phyloP scores from a whole-genome alignment of 2,888 invertebrate genomes.

The Mantis religiosa region DNA sequence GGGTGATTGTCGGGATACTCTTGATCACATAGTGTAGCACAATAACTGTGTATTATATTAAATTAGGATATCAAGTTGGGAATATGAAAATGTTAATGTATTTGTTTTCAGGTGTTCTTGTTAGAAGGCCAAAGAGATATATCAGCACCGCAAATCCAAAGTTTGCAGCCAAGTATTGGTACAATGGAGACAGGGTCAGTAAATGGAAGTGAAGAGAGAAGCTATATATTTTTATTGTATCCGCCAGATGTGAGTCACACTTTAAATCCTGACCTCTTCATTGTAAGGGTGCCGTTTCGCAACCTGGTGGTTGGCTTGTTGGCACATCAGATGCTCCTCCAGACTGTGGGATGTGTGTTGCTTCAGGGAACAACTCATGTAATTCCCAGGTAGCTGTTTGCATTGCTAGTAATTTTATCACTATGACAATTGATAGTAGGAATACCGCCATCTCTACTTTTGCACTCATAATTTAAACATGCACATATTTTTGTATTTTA shows the following conservation, averaged over 20 bases:
- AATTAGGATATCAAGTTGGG: not conserved
- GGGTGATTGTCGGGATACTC: too few relatives aligned
- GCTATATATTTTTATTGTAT: slow-evolving; percentile 84
- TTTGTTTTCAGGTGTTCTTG: slow-evolving; percentile 52
- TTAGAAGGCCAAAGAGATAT: slow-evolving; percentile 53
- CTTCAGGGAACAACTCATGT: slow-evolving; percentile 67
- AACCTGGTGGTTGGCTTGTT: slow-evolving; percentile 83
- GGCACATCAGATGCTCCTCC: slow-evolving; percentile 88
- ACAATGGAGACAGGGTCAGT: slow-evolving; percentile 21
- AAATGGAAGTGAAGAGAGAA: slow-evolving; percentile 64
- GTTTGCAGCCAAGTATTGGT: slow-evolving; percentile 21
- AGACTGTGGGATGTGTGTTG: slow-evolving; percentile 82
- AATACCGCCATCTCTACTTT: too few relatives aligned
- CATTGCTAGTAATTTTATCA: too few relatives aligned
- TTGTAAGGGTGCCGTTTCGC: slow-evolving; percentile 80
- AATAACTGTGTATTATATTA: too few relatives aligned
- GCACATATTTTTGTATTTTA: too few relatives aligned
- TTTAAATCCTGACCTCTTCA: slow-evolving; percentile 61
- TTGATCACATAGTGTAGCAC: too few relatives aligned
- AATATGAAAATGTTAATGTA: not conserved
- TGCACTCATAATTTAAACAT: too few relatives aligned
- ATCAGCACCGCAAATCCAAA: slow-evolving; percentile 13
- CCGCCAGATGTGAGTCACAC: slow-evolving; percentile 65
- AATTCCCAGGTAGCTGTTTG: slow-evolving; percentile 53
- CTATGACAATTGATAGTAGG: too few relatives aligned